A percentile compares a stretch with the other conserved stretches of the same genome.
phyloP scores from a whole-genome alignment of 2,113 vertebrate genomes.

The Procavia capensis region DNA sequence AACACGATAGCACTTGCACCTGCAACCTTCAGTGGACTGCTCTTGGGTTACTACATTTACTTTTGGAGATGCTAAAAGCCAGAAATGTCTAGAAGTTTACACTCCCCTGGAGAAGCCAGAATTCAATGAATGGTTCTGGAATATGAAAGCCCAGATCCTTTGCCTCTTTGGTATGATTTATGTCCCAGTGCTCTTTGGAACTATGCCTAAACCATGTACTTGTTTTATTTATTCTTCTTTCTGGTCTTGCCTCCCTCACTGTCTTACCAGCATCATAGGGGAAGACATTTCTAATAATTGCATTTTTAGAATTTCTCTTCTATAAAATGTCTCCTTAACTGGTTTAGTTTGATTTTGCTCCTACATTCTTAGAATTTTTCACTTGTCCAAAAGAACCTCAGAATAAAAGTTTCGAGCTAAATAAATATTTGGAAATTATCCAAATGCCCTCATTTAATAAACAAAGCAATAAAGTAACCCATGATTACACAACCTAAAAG shows the following conservation, averaged over 20 bases:
- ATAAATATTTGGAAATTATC: conserved; percentile 50
- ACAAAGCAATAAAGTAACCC: conserved; percentile 27
- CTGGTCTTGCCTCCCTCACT: background rate
- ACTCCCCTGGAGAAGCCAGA: background rate
- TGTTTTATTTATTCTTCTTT: conserved; percentile 29
- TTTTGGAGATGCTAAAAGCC: background rate
- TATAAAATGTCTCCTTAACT: conserved; percentile 39
- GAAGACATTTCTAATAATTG: conserved; percentile 39
- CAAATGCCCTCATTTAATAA: background rate
- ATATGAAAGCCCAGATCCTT: conserved; percentile 1
- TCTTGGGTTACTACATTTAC: background rate
- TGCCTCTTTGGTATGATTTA: background rate
- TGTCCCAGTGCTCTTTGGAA: background rate
- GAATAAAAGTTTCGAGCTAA: conserved; percentile 30
- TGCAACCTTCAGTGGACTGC: conserved; percentile 41
- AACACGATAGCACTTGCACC: background rate
- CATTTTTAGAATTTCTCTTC: conserved; percentile 22
- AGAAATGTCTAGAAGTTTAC: background rate
- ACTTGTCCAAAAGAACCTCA: conserved; percentile 20
- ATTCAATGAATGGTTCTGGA: background rate
- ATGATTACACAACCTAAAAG: conserved; percentile 24
- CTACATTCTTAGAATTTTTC: conserved; percentile 15
- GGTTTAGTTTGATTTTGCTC: conserved; percentile 21
- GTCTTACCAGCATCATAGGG: background rate
- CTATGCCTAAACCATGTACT: background rate